Conservation (phyloP, 92 coral and sea anemone genomes). For the Palythoa grandiflora region DNA sequence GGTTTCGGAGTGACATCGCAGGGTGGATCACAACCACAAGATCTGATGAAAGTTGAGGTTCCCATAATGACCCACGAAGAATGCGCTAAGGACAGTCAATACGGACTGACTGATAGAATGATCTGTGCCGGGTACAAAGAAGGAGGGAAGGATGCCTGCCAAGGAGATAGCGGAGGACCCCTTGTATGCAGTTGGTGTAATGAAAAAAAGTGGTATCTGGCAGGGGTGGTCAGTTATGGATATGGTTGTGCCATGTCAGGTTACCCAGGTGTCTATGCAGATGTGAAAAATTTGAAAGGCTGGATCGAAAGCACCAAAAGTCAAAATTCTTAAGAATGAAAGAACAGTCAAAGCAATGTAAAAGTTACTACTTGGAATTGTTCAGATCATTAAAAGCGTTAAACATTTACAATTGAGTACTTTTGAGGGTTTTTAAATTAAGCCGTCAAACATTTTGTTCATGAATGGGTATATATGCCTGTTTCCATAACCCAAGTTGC, state of each 20-base stretch:
- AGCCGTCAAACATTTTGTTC: too few species aligned
- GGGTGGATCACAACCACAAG: not conserved
- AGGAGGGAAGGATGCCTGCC: conserved; percentile 58
- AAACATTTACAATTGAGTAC: too few species aligned
- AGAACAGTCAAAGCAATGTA: too few species aligned
- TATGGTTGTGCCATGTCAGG: conserved; percentile 44
- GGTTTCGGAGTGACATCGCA: conserved; percentile 47
- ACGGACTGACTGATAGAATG: conserved; percentile 56
- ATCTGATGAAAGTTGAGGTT: conserved; percentile 50
- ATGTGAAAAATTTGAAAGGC: conserved; percentile 51
- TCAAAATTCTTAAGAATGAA: not conserved
- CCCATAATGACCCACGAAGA: conserved; percentile 33
- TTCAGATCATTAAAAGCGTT: too few species aligned
- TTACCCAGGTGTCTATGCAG: conserved; percentile 60
- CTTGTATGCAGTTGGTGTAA: conserved; percentile 35
- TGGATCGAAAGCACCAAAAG: conserved; percentile 46
- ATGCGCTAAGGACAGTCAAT: conserved; percentile 23
- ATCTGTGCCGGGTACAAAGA: conserved; percentile 53
- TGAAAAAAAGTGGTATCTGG: conserved; percentile 57
- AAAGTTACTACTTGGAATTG: too few species aligned
- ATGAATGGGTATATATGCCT: too few species aligned
- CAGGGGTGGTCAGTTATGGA: conserved; percentile 65
- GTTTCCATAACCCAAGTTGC: too few species aligned
- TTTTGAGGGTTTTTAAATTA: too few species aligned
- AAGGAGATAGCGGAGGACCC: conserved; percentile 72